A percentile compares a stretch with the other conserved stretches of the same genome.
Conservation (phyloP, 2,888 invertebrate genomes). For the Auanema sp. region DNA sequence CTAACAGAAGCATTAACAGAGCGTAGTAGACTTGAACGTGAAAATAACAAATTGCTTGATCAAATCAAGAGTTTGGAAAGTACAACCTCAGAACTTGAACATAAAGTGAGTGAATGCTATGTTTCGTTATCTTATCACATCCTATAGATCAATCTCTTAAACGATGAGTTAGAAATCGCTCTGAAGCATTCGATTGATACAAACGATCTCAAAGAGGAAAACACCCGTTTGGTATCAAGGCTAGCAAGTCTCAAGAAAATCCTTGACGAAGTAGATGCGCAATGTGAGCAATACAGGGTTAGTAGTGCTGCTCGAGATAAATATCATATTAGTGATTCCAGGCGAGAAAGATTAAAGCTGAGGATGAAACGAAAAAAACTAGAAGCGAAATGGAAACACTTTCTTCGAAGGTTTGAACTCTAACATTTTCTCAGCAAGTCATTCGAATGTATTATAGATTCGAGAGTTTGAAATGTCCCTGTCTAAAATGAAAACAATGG, state of each 20-base stretch:
- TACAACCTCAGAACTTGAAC: background rate
- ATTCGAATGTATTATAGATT: background rate
- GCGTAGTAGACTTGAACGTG: background rate
- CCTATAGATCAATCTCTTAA: no score
- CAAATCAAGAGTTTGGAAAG: background rate
- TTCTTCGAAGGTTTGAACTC: background rate
- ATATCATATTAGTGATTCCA: no score
- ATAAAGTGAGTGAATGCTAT: background rate
- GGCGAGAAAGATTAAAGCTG: background rate
- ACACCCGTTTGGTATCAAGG: background rate
- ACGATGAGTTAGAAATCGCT: no score
- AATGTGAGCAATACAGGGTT: conserved; percentile 20
- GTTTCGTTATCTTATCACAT: no score
- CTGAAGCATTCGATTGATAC: no score
- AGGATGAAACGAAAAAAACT: background rate
- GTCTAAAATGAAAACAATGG: conserved; percentile 8
- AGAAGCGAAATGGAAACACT: background rate
- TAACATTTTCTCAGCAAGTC: background rate
- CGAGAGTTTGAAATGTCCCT: conserved; percentile 8
- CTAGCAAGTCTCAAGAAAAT: background rate
- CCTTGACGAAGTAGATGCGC: conserved; percentile 12
- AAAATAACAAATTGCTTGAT: background rate
- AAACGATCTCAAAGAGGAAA: no score
- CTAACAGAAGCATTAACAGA: conserved; percentile 1
- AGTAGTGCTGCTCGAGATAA: no score